Evolutionary conservation across 2,113 vertebrate species (phyloP), one percentile per base, ranked within the genome.

Genomic region (Delphinapterus leucas): DNA sequence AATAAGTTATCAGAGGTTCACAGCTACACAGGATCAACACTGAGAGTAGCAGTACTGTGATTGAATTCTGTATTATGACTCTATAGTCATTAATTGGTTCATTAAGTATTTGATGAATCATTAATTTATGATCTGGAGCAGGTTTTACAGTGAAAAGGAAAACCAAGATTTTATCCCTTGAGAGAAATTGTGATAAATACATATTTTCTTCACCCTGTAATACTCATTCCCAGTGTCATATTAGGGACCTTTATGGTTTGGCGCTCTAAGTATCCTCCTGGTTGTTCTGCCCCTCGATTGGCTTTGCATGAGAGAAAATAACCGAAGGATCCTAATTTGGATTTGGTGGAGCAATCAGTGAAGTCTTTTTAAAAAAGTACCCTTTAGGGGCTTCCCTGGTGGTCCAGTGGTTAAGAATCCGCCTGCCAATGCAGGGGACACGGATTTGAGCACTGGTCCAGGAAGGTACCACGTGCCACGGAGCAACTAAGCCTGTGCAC

Each of bases 51-150:
- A 67, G 8, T 14, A 4, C 5, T 84, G 41, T 10, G 21, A 9
- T 0, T 63, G 10, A 38, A 49, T 63, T 88, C 20, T 41, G 9
- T 67, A 68, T 92, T 53, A 47, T 92, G 41, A 65, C 13, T 81
- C n/a, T 53, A 0, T 2, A 41, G 36, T 88, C 8, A 91, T 88
- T 82, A 53, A 26, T 53, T 68, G 47, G 41, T 79, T 95, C 33
- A 82, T 47, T 47, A 97, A 81, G 73, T 90, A 41, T 88, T 90
- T 97, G 71, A 93, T 71, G 28, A 88, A 55, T 91, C 53, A 86
- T 74, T 93, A 58, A 63, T 90, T 88, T 73, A 82, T 65, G 26
- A 10, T 41, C n/a, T 93, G 7, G 68, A 93, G 61, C 70, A 85
- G 53, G 15, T 65, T 92, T 70, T 63, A 25, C n/a, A 92, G 41